These are phyloP conservation scores for Phaethon lepturus DNA, from an alignment of 2,113 vertebrate species.

Conservation along the genomic window DNA sequence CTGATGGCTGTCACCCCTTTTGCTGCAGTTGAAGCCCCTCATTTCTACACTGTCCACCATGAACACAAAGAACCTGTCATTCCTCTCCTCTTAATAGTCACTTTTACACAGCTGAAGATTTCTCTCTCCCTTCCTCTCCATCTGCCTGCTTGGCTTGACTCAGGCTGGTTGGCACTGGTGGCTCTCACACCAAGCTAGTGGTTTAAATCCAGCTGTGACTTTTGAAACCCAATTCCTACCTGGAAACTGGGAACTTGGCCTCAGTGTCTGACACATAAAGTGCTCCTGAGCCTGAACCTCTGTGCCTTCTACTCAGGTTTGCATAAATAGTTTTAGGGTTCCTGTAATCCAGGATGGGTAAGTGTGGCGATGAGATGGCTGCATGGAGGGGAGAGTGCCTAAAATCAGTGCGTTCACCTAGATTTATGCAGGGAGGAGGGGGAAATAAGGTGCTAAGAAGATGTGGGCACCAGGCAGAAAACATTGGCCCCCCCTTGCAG, in stretches of 20 bases:
- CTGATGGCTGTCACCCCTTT: not conserved
- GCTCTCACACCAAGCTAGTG: not conserved
- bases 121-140: not conserved
- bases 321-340: not conserved
- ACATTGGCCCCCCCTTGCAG: not conserved
- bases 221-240: not conserved
- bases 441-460: not conserved
- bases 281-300: not conserved
- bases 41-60: not conserved
- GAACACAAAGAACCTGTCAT: not conserved
- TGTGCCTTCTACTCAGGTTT: not conserved
- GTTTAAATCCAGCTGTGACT: not conserved
- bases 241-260: not conserved
- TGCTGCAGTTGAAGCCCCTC: not conserved
- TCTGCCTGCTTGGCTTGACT: not conserved
- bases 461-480: not conserved
- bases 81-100: not conserved
- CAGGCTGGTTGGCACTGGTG: not conserved
- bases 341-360: not conserved
- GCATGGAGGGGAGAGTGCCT: not conserved
- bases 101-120: not conserved
- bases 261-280: not conserved
- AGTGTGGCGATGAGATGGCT: not conserved
- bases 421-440: not conserved
- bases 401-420: not conserved